A percentile compares a stretch with the other conserved stretches of the same genome.
These are phyloP conservation scores for Macroglossus sobrinus DNA, from an alignment of 2,113 vertebrate genomes.

Conservation along the genomic window DNA sequence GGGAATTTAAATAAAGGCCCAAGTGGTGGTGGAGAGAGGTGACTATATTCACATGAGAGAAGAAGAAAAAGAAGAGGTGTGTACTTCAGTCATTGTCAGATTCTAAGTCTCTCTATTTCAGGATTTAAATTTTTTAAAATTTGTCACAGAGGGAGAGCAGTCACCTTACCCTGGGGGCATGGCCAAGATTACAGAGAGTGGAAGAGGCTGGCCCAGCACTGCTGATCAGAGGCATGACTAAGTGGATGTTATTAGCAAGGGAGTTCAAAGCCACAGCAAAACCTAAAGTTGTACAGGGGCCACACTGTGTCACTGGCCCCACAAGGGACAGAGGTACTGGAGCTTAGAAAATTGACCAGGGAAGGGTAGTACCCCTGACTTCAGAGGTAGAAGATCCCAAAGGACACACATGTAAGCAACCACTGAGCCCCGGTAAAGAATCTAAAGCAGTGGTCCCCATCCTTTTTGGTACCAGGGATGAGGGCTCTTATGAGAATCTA, in stretches of 20 bases:
- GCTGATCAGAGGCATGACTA: background rate
- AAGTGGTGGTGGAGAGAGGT: rapidly evolving
- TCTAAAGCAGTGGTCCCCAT: no score
- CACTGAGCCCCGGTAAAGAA: no score
- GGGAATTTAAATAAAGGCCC: background rate
- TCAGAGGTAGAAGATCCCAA: background rate
- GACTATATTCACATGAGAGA: background rate
- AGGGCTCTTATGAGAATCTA: no score
- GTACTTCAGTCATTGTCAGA: background rate
- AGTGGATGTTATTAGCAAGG: background rate
- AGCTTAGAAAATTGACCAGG: background rate
- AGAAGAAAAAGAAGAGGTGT: background rate
- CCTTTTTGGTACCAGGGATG: no score
- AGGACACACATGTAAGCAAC: background rate
- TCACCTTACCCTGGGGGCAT: background rate
- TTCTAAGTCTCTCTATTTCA: background rate
- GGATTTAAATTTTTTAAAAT: background rate
- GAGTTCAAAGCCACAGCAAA: background rate
- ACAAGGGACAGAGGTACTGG: background rate
- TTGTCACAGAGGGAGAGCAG: background rate
- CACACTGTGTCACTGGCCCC: background rate
- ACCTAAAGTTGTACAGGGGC: background rate
- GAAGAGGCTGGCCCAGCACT: background rate
- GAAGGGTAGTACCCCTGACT: background rate
- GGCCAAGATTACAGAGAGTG: background rate